phyloP scores from a whole-genome alignment of 2,888 invertebrate species.

The Melanargia galathea region DNA sequence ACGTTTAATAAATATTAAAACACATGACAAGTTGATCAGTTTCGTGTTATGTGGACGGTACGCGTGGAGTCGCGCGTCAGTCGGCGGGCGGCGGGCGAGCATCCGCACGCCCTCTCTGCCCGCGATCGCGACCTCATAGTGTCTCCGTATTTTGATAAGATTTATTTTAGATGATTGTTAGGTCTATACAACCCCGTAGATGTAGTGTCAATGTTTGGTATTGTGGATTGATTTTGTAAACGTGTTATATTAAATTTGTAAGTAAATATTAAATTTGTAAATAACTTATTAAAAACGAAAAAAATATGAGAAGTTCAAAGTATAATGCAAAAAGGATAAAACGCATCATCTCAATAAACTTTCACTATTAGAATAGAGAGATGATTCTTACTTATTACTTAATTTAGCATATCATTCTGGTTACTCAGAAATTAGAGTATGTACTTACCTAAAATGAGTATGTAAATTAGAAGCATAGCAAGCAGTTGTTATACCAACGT shows the following conservation, averaged over 20 bases:
- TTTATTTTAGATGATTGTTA: constrained; percentile 54
- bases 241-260: constrained; percentile 23
- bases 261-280: constrained; percentile 8
- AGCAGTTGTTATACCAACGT: too few relatives aligned
- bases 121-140: constrained; percentile 31
- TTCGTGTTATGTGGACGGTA: constrained; percentile 16
- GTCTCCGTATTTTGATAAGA: constrained; percentile 47
- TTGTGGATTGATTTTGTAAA: constrained; percentile 29
- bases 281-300: not conserved
- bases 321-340: not conserved
- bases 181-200: constrained; percentile 46
- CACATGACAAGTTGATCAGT: not conserved
- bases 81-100: constrained; percentile 39
- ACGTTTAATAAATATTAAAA: not conserved
- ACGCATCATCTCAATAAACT: not conserved
- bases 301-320: not conserved
- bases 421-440: not conserved
- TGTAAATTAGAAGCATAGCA: not conserved
- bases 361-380: not conserved
- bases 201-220: constrained; percentile 29
- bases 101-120: constrained; percentile 20
- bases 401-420: not conserved
- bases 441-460: not conserved
- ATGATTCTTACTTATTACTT: not conserved
- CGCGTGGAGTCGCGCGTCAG: constrained; percentile 40